A percentile compares a stretch with the other conserved stretches of the same genome.
Conservation (phyloP, 1,140 invertebrate species). For the Radopholus similis region DNA sequence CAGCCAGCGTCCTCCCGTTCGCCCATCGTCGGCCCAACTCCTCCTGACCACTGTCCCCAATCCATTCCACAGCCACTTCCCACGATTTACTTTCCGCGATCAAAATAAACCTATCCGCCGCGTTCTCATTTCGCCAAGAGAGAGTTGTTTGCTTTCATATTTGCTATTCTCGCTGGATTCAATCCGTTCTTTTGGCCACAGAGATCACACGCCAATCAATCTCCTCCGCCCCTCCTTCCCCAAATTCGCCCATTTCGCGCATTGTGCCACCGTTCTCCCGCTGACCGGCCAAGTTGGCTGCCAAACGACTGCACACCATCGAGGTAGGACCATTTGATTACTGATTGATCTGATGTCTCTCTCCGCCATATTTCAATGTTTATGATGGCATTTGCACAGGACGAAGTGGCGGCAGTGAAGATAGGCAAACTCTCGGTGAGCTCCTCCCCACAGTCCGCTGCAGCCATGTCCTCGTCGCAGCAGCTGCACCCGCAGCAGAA, state of each 20-base stretch:
- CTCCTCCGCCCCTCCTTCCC: background rate
- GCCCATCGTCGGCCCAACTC: background rate
- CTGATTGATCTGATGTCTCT: background rate
- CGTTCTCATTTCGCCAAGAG: background rate
- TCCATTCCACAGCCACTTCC: background rate
- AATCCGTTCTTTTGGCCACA: background rate
- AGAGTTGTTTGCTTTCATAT: background rate
- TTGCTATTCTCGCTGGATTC: background rate
- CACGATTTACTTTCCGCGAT: background rate
- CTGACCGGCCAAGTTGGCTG: conserved; percentile 21
- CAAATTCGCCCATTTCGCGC: background rate
- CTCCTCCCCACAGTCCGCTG: background rate
- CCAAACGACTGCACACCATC: conserved; percentile 23
- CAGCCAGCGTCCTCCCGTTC: background rate
- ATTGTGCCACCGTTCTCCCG: too few species aligned
- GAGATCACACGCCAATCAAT: background rate
- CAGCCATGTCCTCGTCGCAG: conserved; percentile 9
- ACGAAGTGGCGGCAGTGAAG: conserved; percentile 33
- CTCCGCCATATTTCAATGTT: background rate
- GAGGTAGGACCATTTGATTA: conserved; percentile 1
- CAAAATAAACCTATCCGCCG: too few species aligned
- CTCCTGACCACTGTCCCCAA: background rate
- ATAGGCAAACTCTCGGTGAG: conserved; percentile 27
- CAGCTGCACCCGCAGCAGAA: background rate
- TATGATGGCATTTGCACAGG: conserved; percentile 26